A percentile compares a stretch with the other conserved stretches of the same genome.
Evolutionary conservation across 2,888 invertebrate species (phyloP).

Genomic region (Epinotia brunnichana): DNA sequence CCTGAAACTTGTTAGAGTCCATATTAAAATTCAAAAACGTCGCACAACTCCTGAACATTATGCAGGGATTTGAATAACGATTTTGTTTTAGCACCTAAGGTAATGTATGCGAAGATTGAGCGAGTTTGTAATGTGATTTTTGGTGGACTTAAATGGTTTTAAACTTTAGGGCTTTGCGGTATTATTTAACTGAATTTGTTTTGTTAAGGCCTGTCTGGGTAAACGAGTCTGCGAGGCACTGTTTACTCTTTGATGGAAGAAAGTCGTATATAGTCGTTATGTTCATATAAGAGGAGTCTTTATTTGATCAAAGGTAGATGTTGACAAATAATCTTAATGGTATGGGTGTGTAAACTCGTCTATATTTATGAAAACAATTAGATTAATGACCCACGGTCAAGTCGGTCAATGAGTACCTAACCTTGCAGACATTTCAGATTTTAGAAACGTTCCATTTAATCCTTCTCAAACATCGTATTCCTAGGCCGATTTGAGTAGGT

Average conservation of each 20-base stretch:
- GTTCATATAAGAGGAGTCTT: background rate
- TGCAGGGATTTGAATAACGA: constrained; percentile 83
- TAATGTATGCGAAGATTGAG: constrained; percentile 80
- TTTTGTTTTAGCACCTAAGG: constrained; percentile 76
- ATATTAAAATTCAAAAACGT: constrained; percentile 84
- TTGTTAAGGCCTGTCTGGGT: background rate
- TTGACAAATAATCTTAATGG: too few species aligned
- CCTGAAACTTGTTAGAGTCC: constrained; percentile 82
- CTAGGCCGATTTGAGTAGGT: too few species aligned
- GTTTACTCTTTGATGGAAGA: background rate
- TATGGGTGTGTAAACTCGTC: too few species aligned
- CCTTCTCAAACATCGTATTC: too few species aligned
- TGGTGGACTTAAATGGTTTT: constrained; percentile 80
- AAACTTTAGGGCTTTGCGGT: constrained; percentile 65
- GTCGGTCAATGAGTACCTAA: too few species aligned
- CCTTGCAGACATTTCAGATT: too few species aligned
- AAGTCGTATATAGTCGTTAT: background rate
- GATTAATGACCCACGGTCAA: too few species aligned
- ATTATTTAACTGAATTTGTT: constrained; percentile 10
- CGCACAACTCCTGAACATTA: constrained; percentile 80
- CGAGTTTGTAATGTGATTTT: constrained; percentile 78
- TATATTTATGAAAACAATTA: too few species aligned
- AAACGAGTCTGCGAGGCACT: background rate
- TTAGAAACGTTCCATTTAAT: too few species aligned
- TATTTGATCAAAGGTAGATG: too few species aligned